These are phyloP conservation scores for Xestia rhomboidea DNA, from an alignment of 2,888 invertebrate genomes.

Conservation along the genomic window DNA sequence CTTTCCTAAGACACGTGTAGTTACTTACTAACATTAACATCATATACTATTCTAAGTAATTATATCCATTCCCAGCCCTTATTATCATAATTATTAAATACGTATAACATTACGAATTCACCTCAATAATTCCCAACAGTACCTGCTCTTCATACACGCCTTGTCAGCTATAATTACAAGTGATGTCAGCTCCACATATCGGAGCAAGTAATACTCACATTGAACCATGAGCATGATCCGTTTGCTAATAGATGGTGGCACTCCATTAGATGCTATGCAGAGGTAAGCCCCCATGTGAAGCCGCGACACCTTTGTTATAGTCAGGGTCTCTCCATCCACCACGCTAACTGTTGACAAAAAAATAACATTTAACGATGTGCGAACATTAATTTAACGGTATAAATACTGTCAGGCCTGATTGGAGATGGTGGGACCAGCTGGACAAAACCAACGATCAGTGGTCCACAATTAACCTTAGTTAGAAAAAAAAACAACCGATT, in stretches of 20 bases:
- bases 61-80: background rate
- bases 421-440: background rate
- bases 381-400: constrained; percentile 8
- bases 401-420: background rate
- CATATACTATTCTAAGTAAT: background rate
- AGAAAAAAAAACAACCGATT: background rate
- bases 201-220: constrained; percentile 91
- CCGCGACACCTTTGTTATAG: constrained; percentile 96
- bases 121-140: constrained; percentile 38
- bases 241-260: constrained; percentile 97
- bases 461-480: background rate
- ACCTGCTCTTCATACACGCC: constrained; percentile 21
- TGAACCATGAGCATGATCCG: constrained; percentile 95
- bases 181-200: constrained; percentile 44
- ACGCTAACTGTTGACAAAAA: constrained; percentile 93
- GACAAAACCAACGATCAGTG: background rate
- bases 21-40: constrained; percentile 1
- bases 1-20: background rate
- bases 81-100: constrained; percentile 27
- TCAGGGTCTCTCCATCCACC: constrained; percentile 96
- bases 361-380: constrained; percentile 3
- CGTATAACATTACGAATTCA: constrained; percentile 42
- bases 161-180: constrained; percentile 39
- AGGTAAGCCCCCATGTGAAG: constrained; percentile 98
- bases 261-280: constrained; percentile 98